Percentiles rank a stretch among this genome's conserved stretches.
Evolutionary conservation across 2,888 invertebrate species (phyloP).

Genomic region (Horisme vitalbata): DNA sequence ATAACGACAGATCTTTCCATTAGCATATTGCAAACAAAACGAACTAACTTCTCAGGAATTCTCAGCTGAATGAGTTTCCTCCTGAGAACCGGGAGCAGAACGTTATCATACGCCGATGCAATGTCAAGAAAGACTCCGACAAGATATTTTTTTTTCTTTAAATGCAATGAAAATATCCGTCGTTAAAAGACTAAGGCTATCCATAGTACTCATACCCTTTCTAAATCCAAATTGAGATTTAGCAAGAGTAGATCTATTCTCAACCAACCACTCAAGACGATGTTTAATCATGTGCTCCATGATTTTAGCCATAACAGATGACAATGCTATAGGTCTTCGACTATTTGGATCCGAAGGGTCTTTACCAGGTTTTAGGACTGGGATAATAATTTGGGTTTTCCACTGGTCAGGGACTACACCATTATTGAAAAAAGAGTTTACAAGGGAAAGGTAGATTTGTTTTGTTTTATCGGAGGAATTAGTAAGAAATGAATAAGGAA

Average conservation of each 20-base stretch:
- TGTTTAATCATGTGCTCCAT: constrained; percentile 33
- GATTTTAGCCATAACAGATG: constrained; percentile 29
- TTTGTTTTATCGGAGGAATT: no score
- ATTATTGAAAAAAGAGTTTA: no score
- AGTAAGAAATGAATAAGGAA: no score
- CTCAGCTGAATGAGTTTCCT: background rate
- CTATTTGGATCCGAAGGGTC: constrained; percentile 15
- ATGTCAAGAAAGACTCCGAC: constrained; percentile 38
- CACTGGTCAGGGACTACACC: constrained; percentile 22
- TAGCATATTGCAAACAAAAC: constrained; percentile 19
- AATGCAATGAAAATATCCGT: constrained; percentile 32
- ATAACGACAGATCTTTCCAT: constrained; percentile 19
- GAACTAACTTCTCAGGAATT: constrained; percentile 22
- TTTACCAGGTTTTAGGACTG: constrained; percentile 37
- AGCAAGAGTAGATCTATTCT: constrained; percentile 21
- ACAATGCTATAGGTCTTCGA: constrained; percentile 34
- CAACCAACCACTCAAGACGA: constrained; percentile 36
- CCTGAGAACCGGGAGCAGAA: no score
- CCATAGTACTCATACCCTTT: constrained; percentile 35
- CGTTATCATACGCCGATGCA: background rate
- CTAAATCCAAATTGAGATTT: constrained; percentile 37
- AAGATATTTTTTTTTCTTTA: constrained; percentile 17
- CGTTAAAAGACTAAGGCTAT: constrained; percentile 35
- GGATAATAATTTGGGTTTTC: constrained; percentile 35
- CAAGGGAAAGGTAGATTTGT: no score